phyloP scores from a whole-genome alignment of 2,113 vertebrate genomes.

The Cheilinus undulatus region DNA sequence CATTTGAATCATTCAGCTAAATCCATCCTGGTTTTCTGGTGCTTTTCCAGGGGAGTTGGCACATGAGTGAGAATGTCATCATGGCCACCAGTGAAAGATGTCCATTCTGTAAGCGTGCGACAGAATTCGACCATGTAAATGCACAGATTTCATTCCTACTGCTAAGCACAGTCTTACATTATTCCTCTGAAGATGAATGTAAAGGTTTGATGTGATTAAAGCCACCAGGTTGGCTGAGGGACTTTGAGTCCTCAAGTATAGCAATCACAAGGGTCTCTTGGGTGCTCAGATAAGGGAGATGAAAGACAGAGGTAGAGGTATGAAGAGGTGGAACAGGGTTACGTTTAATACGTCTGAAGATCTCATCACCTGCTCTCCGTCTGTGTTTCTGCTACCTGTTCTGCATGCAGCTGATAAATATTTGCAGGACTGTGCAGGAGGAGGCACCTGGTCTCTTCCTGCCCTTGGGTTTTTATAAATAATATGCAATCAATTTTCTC shows the following conservation, averaged over 20 bases:
- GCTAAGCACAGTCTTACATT: neutral
- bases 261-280: slow-evolving; percentile 45
- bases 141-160: neutral
- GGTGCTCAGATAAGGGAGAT: slow-evolving; percentile 39
- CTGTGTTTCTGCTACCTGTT: too few species aligned
- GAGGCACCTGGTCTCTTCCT: neutral
- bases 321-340: slow-evolving; percentile 9
- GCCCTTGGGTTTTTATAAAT: slow-evolving; percentile 24
- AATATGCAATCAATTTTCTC: slow-evolving; percentile 4
- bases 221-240: slow-evolving; percentile 61
- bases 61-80: slow-evolving; percentile 26
- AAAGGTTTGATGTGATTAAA: slow-evolving; percentile 66
- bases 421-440: slow-evolving; percentile 11
- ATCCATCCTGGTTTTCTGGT: slow-evolving; percentile 30
- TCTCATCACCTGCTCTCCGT: neutral
- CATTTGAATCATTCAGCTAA: slow-evolving; percentile 53
- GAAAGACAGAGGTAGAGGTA: slow-evolving; percentile 22
- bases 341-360: neutral
- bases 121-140: neutral
- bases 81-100: neutral
- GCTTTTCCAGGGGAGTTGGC: slow-evolving; percentile 14
- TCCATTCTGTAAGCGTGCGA: slow-evolving; percentile 1
- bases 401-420: neutral
- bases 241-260: slow-evolving; percentile 27
- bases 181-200: slow-evolving; percentile 45